These are phyloP conservation scores for Enteromius afrohamiltoni DNA, from an alignment of 2,797 vertebrate species.

Conservation along the genomic window DNA sequence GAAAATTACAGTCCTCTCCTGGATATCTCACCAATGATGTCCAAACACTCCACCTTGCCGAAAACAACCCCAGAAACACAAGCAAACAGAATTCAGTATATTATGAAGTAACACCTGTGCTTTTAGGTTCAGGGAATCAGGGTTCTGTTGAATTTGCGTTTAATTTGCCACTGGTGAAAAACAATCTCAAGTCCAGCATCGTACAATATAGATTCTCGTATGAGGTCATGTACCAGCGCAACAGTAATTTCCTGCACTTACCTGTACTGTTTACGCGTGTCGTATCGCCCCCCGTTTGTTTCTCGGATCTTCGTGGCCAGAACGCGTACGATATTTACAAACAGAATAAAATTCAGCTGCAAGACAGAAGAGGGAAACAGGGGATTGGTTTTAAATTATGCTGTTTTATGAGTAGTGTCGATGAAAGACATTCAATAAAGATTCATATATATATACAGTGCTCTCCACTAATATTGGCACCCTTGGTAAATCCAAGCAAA, in stretches of 20 bases:
- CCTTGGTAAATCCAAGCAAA: no score
- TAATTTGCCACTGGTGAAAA: conserved; percentile 5
- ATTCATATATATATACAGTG: neutral
- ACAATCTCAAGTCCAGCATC: neutral
- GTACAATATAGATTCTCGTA: neutral
- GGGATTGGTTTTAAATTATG: neutral
- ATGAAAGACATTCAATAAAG: neutral
- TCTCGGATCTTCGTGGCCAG: conserved; percentile 90
- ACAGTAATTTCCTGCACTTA: conserved; percentile 61
- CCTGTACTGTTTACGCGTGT: conserved; percentile 91
- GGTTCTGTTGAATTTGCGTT: neutral
- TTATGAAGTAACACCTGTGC: conserved; percentile 4
- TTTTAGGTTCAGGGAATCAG: neutral
- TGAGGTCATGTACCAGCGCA: neutral
- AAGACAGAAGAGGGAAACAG: conserved; percentile 60
- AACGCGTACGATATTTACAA: conserved; percentile 89
- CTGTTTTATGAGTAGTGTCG: neutral
- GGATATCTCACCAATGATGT: conserved; percentile 3
- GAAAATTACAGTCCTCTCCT: conserved; percentile 13
- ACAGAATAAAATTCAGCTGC: conserved; percentile 90
- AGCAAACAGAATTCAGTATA: neutral
- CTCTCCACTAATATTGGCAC: no score
- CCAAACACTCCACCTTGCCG: conserved; percentile 13
- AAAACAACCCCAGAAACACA: conserved; percentile 6
- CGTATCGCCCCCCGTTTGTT: conserved; percentile 86